A percentile compares a stretch with the other conserved stretches of the same genome.
Conservation (phyloP, 2,797 vertebrate genomes). For the Gastrophryne carolinensis region DNA sequence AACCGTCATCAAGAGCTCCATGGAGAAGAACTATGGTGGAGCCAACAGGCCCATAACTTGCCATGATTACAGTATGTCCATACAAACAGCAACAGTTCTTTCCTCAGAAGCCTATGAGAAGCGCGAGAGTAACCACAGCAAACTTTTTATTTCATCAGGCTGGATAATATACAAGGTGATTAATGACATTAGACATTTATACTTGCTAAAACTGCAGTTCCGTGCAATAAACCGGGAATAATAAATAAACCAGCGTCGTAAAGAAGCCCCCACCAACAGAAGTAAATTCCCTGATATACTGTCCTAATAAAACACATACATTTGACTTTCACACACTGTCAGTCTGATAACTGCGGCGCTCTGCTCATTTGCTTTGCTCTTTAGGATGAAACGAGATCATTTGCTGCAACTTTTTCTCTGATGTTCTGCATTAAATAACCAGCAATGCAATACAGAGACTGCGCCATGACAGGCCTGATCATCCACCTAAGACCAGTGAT, state of each 20-base stretch:
- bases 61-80: too few relatives aligned
- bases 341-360: background rate
- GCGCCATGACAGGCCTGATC: background rate
- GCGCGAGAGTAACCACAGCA: background rate
- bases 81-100: background rate
- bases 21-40: too few relatives aligned
- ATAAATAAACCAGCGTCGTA: slow-evolving; percentile 25
- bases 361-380: background rate
- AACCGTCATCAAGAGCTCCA: too few relatives aligned
- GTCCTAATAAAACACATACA: slow-evolving; percentile 22
- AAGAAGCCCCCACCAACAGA: background rate
- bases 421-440: background rate
- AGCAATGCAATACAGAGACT: background rate
- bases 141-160: background rate
- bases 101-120: background rate
- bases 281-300: slow-evolving; percentile 29
- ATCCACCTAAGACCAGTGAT: background rate
- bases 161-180: slow-evolving; percentile 41
- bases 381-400: background rate
- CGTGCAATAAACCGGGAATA: slow-evolving; percentile 21
- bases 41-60: too few relatives aligned
- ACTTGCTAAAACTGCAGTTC: slow-evolving; percentile 31
- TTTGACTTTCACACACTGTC: slow-evolving; percentile 27
- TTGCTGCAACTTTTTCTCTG: background rate
- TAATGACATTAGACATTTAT: slow-evolving; percentile 21